Evolutionary conservation across 2,888 invertebrate species (phyloP), one percentile per base, ranked within the genome.

Genomic region (Mesoligia furuncula): DNA sequence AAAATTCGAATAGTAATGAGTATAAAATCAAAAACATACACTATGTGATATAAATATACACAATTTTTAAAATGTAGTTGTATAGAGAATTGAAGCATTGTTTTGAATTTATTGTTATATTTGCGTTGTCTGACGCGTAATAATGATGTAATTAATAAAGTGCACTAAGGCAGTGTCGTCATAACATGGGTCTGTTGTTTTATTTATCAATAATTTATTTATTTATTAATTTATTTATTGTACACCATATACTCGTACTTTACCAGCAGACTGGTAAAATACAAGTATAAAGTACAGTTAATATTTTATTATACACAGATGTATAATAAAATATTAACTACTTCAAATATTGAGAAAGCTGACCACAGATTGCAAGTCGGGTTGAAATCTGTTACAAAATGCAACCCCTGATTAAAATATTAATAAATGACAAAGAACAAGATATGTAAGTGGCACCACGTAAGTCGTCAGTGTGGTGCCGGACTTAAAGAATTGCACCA

Each of bases 11-110:
- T 86, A 85, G 84, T 81, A 81, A 88, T 81, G 84, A 87, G 83
- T 88, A 89, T 88, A 87, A 90, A 91, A 85, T 84, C 88, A 87
- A 87, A 92, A 85, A 92, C 92, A 93, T 94, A 94, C 92, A 93
- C 92, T 93, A 95, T 96, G 96, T 96, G 96, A 96, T 96, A 96
- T 91, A 91, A 89, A 92, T 96, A 95, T 96, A 96, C 95, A 96
- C 95, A 95, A 93, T 95, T 96, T 96, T 94, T 95, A 92, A 94
- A 93, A 90, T 87, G 94, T 96, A 96, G 95, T 88, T 92, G 83
- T 88, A 92, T 94, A 94, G 93, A 89, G 62, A 88, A 92, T 90
- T 87, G 90, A 91, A 75, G 75, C 89, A 93, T 93, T 93, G 93
- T 95, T 95, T 95, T 93, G 76, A 94, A 91, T 90, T 92, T 91